Percentiles rank a stretch among this genome's conserved stretches.
Conservation (phyloP, 2,888 invertebrate species). For the Lottia scabra region DNA sequence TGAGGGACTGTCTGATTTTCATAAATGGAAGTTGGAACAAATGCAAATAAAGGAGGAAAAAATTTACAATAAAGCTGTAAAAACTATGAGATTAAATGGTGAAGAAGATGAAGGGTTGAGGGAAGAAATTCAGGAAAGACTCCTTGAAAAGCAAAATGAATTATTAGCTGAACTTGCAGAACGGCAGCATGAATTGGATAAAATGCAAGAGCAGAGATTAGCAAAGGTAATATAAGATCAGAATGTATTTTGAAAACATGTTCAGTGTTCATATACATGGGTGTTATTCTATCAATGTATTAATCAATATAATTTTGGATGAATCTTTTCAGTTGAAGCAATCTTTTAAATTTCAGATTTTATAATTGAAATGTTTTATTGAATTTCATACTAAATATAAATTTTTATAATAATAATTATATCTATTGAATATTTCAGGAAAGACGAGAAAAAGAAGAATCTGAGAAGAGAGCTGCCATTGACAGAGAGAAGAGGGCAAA, state of each 20-base stretch:
- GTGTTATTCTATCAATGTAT: no score
- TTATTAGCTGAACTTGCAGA: background rate
- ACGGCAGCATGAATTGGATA: background rate
- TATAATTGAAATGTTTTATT: no score
- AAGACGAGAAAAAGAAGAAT: background rate
- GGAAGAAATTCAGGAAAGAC: background rate
- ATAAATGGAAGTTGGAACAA: constrained; percentile 60
- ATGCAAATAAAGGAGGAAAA: constrained; percentile 43
- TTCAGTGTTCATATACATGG: no score
- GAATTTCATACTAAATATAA: no score
- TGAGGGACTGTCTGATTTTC: constrained; percentile 47
- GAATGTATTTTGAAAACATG: no score
- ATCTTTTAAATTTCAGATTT: no score
- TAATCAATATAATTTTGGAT: no score
- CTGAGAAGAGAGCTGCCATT: background rate
- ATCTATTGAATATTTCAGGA: background rate
- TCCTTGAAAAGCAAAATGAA: background rate
- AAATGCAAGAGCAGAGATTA: background rate
- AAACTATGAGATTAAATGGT: constrained; percentile 15
- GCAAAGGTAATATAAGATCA: no score
- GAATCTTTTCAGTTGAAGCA: no score
- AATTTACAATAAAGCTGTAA: constrained; percentile 21
- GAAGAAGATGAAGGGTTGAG: background rate
- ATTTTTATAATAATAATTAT: no score
- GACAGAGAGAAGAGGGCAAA: background rate